A percentile compares a stretch with the other conserved stretches of the same genome.
Evolutionary conservation across 2,113 vertebrate genomes (phyloP).

Genomic region (Chaetops frenatus): DNA sequence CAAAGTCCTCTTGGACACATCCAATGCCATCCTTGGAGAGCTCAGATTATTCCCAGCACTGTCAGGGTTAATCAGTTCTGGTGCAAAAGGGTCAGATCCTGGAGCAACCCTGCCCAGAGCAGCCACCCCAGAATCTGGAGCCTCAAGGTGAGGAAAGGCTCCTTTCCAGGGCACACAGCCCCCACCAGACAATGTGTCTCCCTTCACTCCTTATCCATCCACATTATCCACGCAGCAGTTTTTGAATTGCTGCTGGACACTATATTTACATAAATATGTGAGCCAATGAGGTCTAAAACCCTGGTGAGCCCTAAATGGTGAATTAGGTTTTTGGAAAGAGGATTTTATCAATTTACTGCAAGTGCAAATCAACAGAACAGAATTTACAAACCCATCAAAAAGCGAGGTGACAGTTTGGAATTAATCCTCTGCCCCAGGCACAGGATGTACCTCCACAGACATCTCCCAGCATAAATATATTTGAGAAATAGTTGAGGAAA

Average conservation of each 20-base stretch:
- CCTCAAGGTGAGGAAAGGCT: fast-evolving
- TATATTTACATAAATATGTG: conserved; percentile 9
- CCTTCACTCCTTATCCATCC: not conserved
- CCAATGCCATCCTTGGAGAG: not conserved
- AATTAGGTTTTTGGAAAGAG: conserved; percentile 29
- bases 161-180: not conserved
- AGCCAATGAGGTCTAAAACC: conserved; percentile 26
- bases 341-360: conserved; percentile 41
- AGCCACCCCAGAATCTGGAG: not conserved
- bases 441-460: conserved; percentile 30
- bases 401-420: conserved; percentile 32
- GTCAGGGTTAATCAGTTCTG: not conserved
- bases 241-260: conserved; percentile 3
- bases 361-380: conserved; percentile 27
- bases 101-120: not conserved
- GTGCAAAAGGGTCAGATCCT: not conserved
- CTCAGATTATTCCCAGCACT: not conserved
- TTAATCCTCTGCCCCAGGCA: conserved; percentile 26
- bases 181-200: not conserved
- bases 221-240: not conserved
- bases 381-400: conserved; percentile 49
- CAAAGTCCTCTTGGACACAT: not conserved
- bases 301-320: not conserved
- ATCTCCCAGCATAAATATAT: conserved; percentile 34
- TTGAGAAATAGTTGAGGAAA: conserved; percentile 24